Base-by-base conservation (phyloP, 2,797 vertebrate species). In the Tenualosa ilisha region DNA sequence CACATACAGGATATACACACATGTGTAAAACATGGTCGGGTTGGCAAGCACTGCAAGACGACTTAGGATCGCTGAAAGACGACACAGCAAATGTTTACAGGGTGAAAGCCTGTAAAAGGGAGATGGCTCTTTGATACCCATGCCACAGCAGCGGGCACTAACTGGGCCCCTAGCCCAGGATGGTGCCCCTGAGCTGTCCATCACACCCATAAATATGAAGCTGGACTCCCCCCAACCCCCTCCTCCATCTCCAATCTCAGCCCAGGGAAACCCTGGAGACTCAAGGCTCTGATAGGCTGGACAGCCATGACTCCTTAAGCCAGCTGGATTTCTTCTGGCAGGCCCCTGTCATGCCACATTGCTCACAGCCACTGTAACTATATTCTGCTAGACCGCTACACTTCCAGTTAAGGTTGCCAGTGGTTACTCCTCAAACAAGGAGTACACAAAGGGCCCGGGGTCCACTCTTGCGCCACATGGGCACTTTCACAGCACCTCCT, bases 221-320 rank as follows among this genome's bases (percentile, higher is more conserved):
- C 72, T 46, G 17, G 72, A 12, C 65, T 11, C 65, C 9, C 65
- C 63, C 26, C 65, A 3, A 24, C 68, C 68, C 72, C 40, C 40
- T 0, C n/a, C 37, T 20, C 72, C 37, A 46, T 46, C 72, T 79
- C 43, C 61, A 81, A 61, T 46, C 82, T 51, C 63, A 51, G 46
- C 82, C 83, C 17, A 84, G 91, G 92, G 91, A 91, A 92, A 89
- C 89, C 92, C 91, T 89, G 72, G 53, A 82, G 63, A 31, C 46
- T 79, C 72, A 75, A 87, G 54, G 50, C 50, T 51, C 85, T 1
- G 72, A 40, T 5, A 26, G 82, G 86, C 86, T 82, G 84, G 88
- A 81, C 89, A 82, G 88, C 92, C 90, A 88, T 88, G 89, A 84
- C 87, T 84, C 86, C 81, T 86, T 90, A 87, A 91, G 86, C 89